Evolutionary conservation across 1,140 invertebrate species (phyloP), one percentile per base, ranked within the genome.

Genomic region (Lethrus apterus): DNA sequence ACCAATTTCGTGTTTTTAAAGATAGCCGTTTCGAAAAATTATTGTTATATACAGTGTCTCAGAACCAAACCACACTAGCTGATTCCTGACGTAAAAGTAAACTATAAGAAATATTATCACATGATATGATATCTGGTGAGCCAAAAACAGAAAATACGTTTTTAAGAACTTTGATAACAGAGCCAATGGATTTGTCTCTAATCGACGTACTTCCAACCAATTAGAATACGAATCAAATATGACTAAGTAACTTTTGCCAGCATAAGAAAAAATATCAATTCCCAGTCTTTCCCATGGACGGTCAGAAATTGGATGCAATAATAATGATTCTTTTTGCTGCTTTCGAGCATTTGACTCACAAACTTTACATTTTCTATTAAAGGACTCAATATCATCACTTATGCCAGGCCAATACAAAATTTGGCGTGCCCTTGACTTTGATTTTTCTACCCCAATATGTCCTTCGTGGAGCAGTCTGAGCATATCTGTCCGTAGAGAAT

Each of bases 371-470:
- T n/a, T n/a, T n/a, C n/a, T n/a, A n/a, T n/a, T n/a, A n/a, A n/a
- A n/a, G n/a, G n/a, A n/a, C 57, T 65, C 59, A 14, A 72, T 65
- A 32, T 73, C 56, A 34, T 52, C 55, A 20, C 48, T 53, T 44
- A 72, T 67, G n/a, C 54, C 54, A 13, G 68, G 68, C 66, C 68
- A 72, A 33, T 52, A 55, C 9, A 51, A 43, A 2, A 45, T 38
- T 44, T 44, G 10, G 41, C 48, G 45, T 23, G 49, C 52, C 33
- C 36, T 54, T 17, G 19, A n/a, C 32, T 52, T 54, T 7, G 17
- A 32, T 36, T 51, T 54, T 21, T 45, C 46, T 26, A 57, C 50
- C 9, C 49, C 49, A 24, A 50, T 32, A 48, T 57, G 42, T 4
- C 36, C 44, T 44, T 47, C 35, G 46, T 52, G 55, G 11, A 55